Evolutionary conservation across 2,797 vertebrate species (phyloP).

Genomic region (Anabas testudineus): DNA sequence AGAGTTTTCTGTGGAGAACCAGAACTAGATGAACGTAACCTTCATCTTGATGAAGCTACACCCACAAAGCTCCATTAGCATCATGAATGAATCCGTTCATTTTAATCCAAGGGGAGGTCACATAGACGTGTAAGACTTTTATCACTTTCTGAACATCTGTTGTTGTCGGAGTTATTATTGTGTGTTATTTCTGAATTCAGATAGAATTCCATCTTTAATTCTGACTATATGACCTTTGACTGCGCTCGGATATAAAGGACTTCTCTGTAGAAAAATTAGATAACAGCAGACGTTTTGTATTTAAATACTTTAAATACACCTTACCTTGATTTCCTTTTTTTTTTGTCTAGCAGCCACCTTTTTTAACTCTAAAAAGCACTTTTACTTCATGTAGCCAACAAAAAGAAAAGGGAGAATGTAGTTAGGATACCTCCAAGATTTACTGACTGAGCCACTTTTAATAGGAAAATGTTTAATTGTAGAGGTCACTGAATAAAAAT

Average conservation of each 20-base stretch:
- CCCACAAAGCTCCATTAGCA: constrained; percentile 1
- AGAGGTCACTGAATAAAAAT: no score
- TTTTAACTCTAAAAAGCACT: no score
- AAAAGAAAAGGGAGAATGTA: no score
- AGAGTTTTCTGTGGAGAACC: constrained; percentile 1
- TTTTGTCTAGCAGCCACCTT: no score
- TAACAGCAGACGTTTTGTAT: no score
- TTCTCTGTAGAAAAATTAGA: background rate
- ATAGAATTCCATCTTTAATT: background rate
- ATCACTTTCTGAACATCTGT: background rate
- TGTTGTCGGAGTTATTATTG: background rate
- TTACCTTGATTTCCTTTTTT: no score
- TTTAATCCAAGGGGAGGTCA: background rate
- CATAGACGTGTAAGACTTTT: background rate
- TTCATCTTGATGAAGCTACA: background rate
- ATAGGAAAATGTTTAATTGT: no score
- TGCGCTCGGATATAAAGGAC: background rate
- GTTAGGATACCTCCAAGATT: no score
- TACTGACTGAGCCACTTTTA: no score
- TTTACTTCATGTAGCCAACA: no score
- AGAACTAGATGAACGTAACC: background rate
- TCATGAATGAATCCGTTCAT: background rate
- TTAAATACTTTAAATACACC: no score
- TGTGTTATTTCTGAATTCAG: background rate
- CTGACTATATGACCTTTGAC: background rate